Evolutionary conservation across 2,888 invertebrate genomes (phyloP), one percentile per base, ranked within the genome.

Genomic region (Eupithecia pulchellata): DNA sequence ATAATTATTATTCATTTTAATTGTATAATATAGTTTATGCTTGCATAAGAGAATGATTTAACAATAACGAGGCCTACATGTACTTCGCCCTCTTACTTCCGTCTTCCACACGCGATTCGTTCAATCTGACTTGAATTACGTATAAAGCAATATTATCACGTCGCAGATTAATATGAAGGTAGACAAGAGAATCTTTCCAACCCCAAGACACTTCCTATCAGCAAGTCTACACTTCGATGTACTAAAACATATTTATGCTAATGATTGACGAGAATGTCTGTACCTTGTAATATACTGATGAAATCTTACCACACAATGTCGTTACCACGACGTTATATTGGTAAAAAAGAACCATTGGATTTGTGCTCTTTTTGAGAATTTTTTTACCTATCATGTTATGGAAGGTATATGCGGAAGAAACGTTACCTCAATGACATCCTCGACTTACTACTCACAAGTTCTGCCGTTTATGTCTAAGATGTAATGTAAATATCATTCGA

Each of bases 371-470:
- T 60, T 57, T 63, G 6, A 29, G 20, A 25, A 32, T 55, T 27
- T 29, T 69, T 27, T 42, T 25, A 69, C 39, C 17, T 27, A 55
- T 60, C 29, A 20, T 57, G 57, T 36, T 32, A 67, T 62, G 29
- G 57, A 52, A 68, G 61, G 69, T 29, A 67, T 57, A 68, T 29
- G 58, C 70, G 62, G 57, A 67, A 73, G 69, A 64, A 62, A 65
- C 64, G 71, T 77, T 72, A 77, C 77, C 73, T 74, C 71, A 74
- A 78, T 78, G 78, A 79, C 78, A 76, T 78, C 77, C 73, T 79
- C 79, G 78, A 79, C 78, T 81, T 81, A 80, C 78, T 78, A 82
- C 79, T 78, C 79, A 81, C 78, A 81, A 69, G 77, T 74, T 78
- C 78, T 82, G 81, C 81, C 77, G 79, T 75, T 77, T 72, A 69